phyloP scores from a whole-genome alignment of 2,888 invertebrate species.

The Diadegma fenestrale region DNA sequence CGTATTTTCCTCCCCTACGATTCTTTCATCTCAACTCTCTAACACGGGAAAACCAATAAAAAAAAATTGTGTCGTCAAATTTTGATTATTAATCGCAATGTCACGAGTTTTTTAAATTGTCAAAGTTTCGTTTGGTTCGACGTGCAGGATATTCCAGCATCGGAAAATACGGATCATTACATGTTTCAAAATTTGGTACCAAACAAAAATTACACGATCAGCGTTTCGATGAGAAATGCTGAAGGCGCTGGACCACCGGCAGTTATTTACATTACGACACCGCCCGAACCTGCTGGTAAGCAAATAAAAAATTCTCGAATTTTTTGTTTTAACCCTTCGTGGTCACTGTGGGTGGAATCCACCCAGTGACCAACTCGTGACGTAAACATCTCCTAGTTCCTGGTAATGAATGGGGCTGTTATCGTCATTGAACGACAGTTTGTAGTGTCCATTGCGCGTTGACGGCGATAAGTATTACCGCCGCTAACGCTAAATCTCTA shows the following conservation, averaged over 20 bases:
- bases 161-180: slow-evolving; percentile 89
- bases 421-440: too few species aligned
- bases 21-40: slow-evolving; percentile 56
- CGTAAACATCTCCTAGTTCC: too few species aligned
- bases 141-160: slow-evolving; percentile 91
- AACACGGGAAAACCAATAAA: slow-evolving; percentile 65
- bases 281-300: slow-evolving; percentile 88
- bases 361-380: too few species aligned
- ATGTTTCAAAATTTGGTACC: slow-evolving; percentile 92
- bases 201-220: slow-evolving; percentile 91
- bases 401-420: too few species aligned
- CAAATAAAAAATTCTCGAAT: slow-evolving; percentile 18
- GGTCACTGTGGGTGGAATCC: too few species aligned
- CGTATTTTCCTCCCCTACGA: slow-evolving; percentile 75
- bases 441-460: too few species aligned
- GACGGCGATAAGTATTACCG: too few species aligned
- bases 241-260: slow-evolving; percentile 92
- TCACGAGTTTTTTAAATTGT: neutral
- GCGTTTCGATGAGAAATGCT: slow-evolving; percentile 92
- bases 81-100: neutral
- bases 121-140: slow-evolving; percentile 39
- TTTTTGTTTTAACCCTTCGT: too few species aligned
- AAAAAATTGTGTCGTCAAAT: neutral
- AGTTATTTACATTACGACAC: slow-evolving; percentile 88
- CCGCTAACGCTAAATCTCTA: too few species aligned